These are phyloP conservation scores for Gonocerus acuteangulatus DNA, from an alignment of 2,888 invertebrate genomes.

Conservation along the genomic window DNA sequence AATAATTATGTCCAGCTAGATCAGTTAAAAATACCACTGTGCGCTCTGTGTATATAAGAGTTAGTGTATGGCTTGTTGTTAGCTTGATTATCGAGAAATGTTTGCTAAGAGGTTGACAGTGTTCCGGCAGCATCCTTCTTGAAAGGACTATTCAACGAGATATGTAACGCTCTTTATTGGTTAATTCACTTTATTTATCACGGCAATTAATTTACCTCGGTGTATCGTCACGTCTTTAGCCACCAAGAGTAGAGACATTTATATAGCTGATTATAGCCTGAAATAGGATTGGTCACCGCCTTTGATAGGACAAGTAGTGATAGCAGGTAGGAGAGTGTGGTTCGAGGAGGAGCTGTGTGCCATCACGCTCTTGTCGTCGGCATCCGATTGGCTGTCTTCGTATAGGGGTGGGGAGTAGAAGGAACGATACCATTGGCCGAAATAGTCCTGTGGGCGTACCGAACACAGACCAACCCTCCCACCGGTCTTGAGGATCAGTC, in stretches of 20 bases:
- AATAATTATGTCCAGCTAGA: too few species aligned
- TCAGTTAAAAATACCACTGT: too few species aligned
- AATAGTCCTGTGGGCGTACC: neutral
- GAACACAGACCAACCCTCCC: neutral
- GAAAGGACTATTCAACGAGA: too few species aligned
- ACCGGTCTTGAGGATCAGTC: neutral
- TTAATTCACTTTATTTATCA: neutral
- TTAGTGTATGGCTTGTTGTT: too few species aligned
- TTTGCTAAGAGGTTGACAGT: too few species aligned
- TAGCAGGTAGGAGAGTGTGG: neutral
- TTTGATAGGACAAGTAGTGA: neutral
- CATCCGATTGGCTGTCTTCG: neutral
- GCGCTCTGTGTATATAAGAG: too few species aligned
- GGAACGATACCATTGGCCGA: neutral
- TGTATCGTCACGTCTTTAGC: neutral
- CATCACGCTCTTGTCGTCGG: too few species aligned
- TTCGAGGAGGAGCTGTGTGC: neutral
- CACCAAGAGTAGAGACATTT: neutral
- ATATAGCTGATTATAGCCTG: conserved; percentile 1
- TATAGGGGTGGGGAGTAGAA: neutral
- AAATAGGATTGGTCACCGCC: neutral
- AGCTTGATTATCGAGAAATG: too few species aligned
- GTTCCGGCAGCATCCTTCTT: too few species aligned
- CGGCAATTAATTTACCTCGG: neutral
- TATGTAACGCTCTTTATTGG: neutral